Evolutionary conservation across 2,888 invertebrate species (phyloP).

Genomic region (Drosophila ezoana): DNA sequence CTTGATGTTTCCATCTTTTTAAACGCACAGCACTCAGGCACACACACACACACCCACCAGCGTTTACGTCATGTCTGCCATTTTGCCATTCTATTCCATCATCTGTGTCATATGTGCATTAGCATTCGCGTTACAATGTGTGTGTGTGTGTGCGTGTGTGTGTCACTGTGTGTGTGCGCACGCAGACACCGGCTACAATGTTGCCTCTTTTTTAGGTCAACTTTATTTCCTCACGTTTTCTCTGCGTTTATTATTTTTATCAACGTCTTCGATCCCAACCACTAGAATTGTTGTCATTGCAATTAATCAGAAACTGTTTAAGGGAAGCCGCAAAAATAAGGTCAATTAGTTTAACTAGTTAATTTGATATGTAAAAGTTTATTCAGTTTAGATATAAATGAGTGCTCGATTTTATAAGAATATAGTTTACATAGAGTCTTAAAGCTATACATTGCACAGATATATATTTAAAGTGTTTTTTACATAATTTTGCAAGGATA

Average conservation of each 20-base stretch:
- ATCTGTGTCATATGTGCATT: slow-evolving; percentile 46
- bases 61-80: slow-evolving; percentile 49
- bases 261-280: slow-evolving; percentile 19
- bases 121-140: slow-evolving; percentile 14
- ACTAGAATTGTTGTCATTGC: slow-evolving; percentile 6
- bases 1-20: slow-evolving; percentile 71
- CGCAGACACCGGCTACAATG: slow-evolving; percentile 25
- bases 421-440: no score
- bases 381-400: no score
- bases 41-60: slow-evolving; percentile 5
- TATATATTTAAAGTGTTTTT: no score
- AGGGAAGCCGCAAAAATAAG: not conserved
- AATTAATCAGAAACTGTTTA: slow-evolving; percentile 25
- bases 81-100: slow-evolving; percentile 24
- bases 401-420: not conserved
- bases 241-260: slow-evolving; percentile 35
- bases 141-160: not conserved
- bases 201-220: slow-evolving; percentile 71
- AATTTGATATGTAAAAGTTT: not conserved
- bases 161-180: slow-evolving; percentile 10
- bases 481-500: no score
- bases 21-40: slow-evolving; percentile 30
- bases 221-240: slow-evolving; percentile 50
- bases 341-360: slow-evolving; percentile 10
- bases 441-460: not conserved